Evolutionary conservation across 2,113 vertebrate genomes (phyloP), one percentile per base, ranked within the genome.

Genomic region (Embiotoca jacksoni): DNA sequence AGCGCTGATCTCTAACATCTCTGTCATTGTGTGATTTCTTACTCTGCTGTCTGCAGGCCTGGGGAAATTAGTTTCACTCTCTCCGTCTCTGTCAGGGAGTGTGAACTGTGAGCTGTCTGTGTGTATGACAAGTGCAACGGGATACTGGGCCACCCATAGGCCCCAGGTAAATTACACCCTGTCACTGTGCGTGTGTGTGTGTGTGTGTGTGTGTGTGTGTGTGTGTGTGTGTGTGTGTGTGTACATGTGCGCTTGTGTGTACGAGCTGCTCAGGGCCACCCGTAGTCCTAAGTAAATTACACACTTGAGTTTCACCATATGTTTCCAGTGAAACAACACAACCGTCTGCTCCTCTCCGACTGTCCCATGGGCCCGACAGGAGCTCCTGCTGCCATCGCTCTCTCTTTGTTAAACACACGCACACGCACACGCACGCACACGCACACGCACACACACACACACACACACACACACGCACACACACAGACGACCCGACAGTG

Each of bases 111-210:
- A 88, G 88, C 75, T 61, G 88, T 87, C 86, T 84, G 69, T 75
- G 78, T 78, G 75, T 91, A 74, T 85, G 91, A 92, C 89, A 89
- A 84, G 85, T 78, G 86, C 79, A 88, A 91, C 61, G 70, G 87
- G 90, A 93, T 83, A 86, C 80, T 63, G 37, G 91, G 88, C 92
- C 92, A 93, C 92, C 92, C 91, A 86, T 93, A 82, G 91, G 79
- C 83, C 82, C 75, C 88, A 90, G 89, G 88, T 91, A 93, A 93
- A 92, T 93, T 90, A 94, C 89, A 93, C 88, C 89, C 86, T 90
- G 85, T 86, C 81, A 78, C 36, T 83, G 72, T 78, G 81, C 75
- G 78, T 69, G 71, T 78, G 63, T 65, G 47, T 69, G 41, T 77
- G 46, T 67, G 62, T 71, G 75, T 60, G 74, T n/a, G 52, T 23